phyloP scores from a whole-genome alignment of 2,113 vertebrate species.

The Oncorhynchus mykiss region DNA sequence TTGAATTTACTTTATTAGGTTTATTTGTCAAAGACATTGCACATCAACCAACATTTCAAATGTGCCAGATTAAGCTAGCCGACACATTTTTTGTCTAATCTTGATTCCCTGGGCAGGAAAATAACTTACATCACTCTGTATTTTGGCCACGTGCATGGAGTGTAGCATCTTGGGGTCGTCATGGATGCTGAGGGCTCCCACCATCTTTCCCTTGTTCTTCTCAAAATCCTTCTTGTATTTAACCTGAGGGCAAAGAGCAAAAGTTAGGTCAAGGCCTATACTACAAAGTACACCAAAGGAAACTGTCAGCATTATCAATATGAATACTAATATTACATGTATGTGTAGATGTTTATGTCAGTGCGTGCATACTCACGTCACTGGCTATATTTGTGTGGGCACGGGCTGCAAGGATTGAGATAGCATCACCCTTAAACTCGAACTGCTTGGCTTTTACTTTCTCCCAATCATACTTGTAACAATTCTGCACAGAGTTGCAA shows the following conservation, averaged over 20 bases:
- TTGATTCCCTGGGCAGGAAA: background rate
- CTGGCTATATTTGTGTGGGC: conserved; percentile 86
- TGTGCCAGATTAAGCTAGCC: background rate
- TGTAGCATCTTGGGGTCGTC: conserved; percentile 91
- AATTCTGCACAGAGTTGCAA: conserved; percentile 69
- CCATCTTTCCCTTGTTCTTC: conserved; percentile 83
- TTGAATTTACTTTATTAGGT: too few relatives aligned
- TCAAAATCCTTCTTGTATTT: conserved; percentile 89
- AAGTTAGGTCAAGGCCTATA: background rate
- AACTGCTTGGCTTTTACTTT: conserved; percentile 86
- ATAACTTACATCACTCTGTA: conserved; percentile 83
- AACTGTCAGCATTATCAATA: background rate
- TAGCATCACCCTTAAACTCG: conserved; percentile 83
- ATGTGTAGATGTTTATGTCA: background rate
- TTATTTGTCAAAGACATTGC: background rate
- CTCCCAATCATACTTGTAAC: conserved; percentile 89
- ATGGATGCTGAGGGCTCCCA: conserved; percentile 86
- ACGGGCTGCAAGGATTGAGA: conserved; percentile 86
- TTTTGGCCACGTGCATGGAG: conserved; percentile 86
- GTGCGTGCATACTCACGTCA: conserved; percentile 77
- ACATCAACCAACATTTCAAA: background rate
- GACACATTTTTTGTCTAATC: background rate
- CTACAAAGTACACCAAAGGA: background rate
- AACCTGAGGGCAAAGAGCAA: conserved; percentile 67
- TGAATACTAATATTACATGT: background rate